Evolutionary conservation across 2,888 invertebrate genomes (phyloP), one percentile per base, ranked within the genome.

Genomic region (Cynaeus angustus): DNA sequence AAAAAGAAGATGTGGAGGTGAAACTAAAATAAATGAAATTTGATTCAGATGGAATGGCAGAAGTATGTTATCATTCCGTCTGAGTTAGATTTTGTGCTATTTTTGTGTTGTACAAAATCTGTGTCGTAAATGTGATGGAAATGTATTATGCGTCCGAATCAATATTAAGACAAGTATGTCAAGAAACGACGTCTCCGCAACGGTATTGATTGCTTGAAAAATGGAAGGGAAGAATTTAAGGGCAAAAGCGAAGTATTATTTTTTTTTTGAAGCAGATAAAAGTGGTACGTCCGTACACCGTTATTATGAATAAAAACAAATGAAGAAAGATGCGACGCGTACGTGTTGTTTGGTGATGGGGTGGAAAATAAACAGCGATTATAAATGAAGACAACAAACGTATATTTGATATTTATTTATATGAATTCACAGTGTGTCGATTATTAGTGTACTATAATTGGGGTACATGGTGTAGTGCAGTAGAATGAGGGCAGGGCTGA

Each of bases 371-470:
- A 73, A 73, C 37, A 71, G 61, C 61, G 66, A 64, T 75, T 76
- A 78, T 75, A 79, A 81, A 82, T 79, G 74, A 80, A 79, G 77
- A 81, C 80, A 80, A 81, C 79, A 75, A 77, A 80, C 77, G 76
- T 82, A 79, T 79, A 82, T 82, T 80, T 81, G 77, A 84, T 83
- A 83, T 84, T 83, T 83, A 84, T 83, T 83, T 82, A 82, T 82
- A 83, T 81, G 81, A 82, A 81, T 81, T 82, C 81, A 83, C 82
- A 82, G 83, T 83, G 83, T 83, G 80, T 84, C 83, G 83, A 84
- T 83, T 84, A 84, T 81, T 84, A 82, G 83, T 83, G 83, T 82
- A 81, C 81, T 82, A 83, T 82, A 80, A 73, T 80, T 80, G 77
- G 80, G 80, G 78, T 80, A 82, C 79, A 83, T 80, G 80, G 80